Base-by-base conservation (phyloP, 2,888 invertebrate genomes). In the Athetis lepigone region DNA sequence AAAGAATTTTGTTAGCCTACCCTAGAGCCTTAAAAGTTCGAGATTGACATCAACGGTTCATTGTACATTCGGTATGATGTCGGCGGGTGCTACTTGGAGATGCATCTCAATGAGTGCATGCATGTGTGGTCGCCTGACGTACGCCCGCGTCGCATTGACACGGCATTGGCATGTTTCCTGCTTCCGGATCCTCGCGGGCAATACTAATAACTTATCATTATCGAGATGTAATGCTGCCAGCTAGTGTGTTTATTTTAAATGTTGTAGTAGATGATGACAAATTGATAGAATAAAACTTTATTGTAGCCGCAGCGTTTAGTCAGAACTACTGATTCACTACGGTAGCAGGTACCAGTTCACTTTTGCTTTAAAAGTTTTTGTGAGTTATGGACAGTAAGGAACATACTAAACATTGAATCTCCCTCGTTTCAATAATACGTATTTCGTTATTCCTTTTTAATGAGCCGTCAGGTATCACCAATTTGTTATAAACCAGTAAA, bases 101-200 rank as follows among this genome's bases (percentile, higher is more conserved):
- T 80, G 89, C 86, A 90, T 90, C 82, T 83, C 79, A 87, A 89
- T 86, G 85, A 86, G 77, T 45, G 69, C 66, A 71, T 67, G 36
- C 16, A 36, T 69, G 80, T 79, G 79, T 85, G 79, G 70, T 82
- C 83, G 72, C 69, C 75, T 76, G 78, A 77, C 79, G 75, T 75
- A 72, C 80, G 83, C 65, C 9, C 19, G 58, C 82, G 85, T 83
- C 77, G 82, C 83, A 84, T 78, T 78, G 80, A 68, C 74, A 69
- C 81, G 90, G 76, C 92, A 90, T 85, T 91, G 90, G 82, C 64
- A 52, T 60, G 72, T 90, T 94, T 93, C 94, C 94, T 91, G 75
- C 91, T 94, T 94, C 94, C 93, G 92, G 87, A 86, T 85, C 81
- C 85, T 80, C 80, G 86, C 84, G 76, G 78, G 80, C 87, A 88